These are phyloP conservation scores for Telenomus remus DNA, from an alignment of 1,140 invertebrate species.

Conservation along the genomic window DNA sequence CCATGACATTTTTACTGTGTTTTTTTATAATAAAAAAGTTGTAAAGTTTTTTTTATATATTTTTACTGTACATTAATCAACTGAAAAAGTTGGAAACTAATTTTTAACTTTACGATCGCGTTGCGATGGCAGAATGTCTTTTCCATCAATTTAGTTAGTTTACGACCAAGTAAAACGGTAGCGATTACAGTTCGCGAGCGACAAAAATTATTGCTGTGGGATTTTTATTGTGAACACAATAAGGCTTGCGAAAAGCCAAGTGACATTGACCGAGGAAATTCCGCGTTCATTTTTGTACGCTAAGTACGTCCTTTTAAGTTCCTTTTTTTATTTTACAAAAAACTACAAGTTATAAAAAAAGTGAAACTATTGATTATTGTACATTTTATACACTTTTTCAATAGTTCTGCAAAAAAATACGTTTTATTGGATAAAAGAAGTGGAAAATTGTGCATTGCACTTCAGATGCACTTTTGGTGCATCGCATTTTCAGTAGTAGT, in stretches of 20 bases:
- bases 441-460: neutral
- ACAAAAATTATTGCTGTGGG: slow-evolving; percentile 8
- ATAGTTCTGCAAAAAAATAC: slow-evolving; percentile 14
- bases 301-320: slow-evolving; percentile 18
- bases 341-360: slow-evolving; percentile 46
- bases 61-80: too few species aligned
- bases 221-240: slow-evolving; percentile 3
- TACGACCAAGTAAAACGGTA: neutral
- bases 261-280: slow-evolving; percentile 64
- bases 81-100: too few species aligned
- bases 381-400: too few species aligned
- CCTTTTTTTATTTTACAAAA: slow-evolving; percentile 6
- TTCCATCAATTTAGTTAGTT: too few species aligned
- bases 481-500: slow-evolving; percentile 21
- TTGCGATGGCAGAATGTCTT: too few species aligned
- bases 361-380: too few species aligned
- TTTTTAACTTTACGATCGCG: too few species aligned
- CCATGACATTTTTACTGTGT: too few species aligned
- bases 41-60: too few species aligned
- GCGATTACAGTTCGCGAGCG: slow-evolving; percentile 5
- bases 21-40: too few species aligned
- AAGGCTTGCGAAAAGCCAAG: slow-evolving; percentile 44
- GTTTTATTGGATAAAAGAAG: slow-evolving; percentile 27
- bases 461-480: neutral
- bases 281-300: slow-evolving; percentile 4